Evolutionary conservation across 2,888 invertebrate genomes (phyloP), one percentile per base, ranked within the genome.

Genomic region (Plebejus anna): DNA sequence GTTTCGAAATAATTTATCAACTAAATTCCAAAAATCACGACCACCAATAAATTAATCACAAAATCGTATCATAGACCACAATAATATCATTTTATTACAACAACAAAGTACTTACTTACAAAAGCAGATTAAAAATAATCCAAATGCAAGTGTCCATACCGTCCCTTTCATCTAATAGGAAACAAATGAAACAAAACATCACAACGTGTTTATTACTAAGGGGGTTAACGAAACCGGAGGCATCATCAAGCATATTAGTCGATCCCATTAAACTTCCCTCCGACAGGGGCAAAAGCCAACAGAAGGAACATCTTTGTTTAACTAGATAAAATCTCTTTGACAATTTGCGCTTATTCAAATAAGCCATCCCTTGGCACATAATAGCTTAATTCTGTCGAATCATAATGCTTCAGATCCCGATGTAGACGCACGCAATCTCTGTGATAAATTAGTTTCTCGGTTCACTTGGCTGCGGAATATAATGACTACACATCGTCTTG

Each of bases 331-430:
- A 93, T 94, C 93, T 93, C 93, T 94, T 94, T 94, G 93, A 94
- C 92, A 94, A 93, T 93, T 92, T 93, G 89, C 88, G 92, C 89
- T 92, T 90, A 94, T 93, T 92, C 92, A 94, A 93, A 93, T 92
- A 92, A 87, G 86, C 84, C 85, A 86, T 88, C 91, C 92, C 92
- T 83, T 87, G 87, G 85, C 87, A 89, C 87, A 89, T 91, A 90
- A 91, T 89, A 86, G 87, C 87, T 88, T 90, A 88, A 90, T 90
- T 87, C 88, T 84, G 85, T 85, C 85, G 87, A 86, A 85, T 86
- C 84, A 85, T 84, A 83, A 82, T 81, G 81, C 81, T 83, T 80
- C 75, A 76, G 76, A 78, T 77, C 75, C 76, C 71, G 75, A 77
- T 75, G 66, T 70, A 73, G 77, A 61, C 76, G 51, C 70, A 59